Percentiles rank a stretch among this genome's conserved stretches.
phyloP scores from a whole-genome alignment of 2,797 vertebrate species.

The Silurus aristotelis region DNA sequence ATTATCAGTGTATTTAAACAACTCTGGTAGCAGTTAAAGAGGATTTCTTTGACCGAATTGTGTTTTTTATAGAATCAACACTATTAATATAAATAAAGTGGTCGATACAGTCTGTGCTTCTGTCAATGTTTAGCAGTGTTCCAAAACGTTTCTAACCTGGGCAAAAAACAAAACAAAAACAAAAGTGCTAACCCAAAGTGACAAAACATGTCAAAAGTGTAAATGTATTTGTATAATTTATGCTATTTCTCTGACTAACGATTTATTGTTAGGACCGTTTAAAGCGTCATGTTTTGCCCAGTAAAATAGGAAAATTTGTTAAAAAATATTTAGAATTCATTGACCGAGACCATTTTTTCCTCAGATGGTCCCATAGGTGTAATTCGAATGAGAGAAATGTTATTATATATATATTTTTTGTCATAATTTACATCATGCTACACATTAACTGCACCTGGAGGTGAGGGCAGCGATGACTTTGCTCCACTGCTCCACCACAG shows the following conservation, averaged over 20 bases:
- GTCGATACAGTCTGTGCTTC: neutral
- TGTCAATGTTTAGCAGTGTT: no score
- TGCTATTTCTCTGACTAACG: no score
- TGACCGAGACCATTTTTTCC: neutral
- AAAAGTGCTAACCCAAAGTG: no score
- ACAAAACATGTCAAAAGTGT: no score
- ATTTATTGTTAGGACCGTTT: no score
- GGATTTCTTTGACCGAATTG: neutral
- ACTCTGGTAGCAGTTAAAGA: neutral
- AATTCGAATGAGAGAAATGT: neutral
- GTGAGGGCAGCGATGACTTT: constrained; percentile 87
- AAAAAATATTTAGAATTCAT: neutral
- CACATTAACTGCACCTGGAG: constrained; percentile 77
- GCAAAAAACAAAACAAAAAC: no score
- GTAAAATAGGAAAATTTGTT: neutral
- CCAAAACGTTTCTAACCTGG: no score
- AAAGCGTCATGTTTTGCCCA: no score
- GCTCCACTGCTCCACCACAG: constrained; percentile 91
- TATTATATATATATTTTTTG: no score
- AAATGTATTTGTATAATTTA: no score
- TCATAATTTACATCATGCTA: neutral
- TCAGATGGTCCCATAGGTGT: neutral
- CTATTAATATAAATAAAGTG: neutral
- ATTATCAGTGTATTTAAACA: neutral
- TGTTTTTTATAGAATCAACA: neutral